Conservation (phyloP, 2,888 invertebrate genomes). For the Kryphioiulus occultus region DNA sequence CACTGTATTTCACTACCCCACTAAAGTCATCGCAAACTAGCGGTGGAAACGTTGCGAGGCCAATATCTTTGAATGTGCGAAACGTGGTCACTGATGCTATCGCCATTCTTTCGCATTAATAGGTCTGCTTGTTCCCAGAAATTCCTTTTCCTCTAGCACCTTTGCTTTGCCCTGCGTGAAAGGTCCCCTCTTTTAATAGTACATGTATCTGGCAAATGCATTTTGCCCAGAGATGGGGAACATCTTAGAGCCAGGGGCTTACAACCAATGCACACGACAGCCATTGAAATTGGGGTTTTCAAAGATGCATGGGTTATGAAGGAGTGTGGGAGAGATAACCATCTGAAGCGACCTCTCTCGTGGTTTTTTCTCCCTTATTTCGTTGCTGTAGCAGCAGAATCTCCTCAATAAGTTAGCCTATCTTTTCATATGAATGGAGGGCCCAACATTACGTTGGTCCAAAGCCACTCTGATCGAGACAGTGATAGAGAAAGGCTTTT, state of each 20-base stretch:
- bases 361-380: constrained; percentile 1
- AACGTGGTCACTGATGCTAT: constrained; percentile 23
- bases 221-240: background rate
- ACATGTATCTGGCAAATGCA: background rate
- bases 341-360: constrained; percentile 23
- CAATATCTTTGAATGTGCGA: background rate
- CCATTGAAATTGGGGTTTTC: constrained; percentile 23
- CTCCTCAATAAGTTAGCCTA: constrained; percentile 9
- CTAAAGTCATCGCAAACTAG: background rate
- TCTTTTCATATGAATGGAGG: constrained; percentile 23
- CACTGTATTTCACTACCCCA: background rate
- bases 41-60: background rate
- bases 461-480: constrained; percentile 23
- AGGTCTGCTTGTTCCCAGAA: background rate
- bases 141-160: background rate
- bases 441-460: constrained; percentile 15
- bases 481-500: constrained; percentile 23
- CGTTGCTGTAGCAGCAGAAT: constrained; percentile 23
- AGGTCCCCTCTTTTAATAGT: constrained; percentile 23
- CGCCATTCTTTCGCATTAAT: background rate
- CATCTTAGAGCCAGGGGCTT: constrained; percentile 23
- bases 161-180: background rate
- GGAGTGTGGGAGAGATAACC: constrained; percentile 15
- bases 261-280: background rate
- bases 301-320: constrained; percentile 16